A percentile compares a stretch with the other conserved stretches of the same genome.
Conservation (phyloP, 2,888 invertebrate genomes). For the Lasioglossum leucozonium region DNA sequence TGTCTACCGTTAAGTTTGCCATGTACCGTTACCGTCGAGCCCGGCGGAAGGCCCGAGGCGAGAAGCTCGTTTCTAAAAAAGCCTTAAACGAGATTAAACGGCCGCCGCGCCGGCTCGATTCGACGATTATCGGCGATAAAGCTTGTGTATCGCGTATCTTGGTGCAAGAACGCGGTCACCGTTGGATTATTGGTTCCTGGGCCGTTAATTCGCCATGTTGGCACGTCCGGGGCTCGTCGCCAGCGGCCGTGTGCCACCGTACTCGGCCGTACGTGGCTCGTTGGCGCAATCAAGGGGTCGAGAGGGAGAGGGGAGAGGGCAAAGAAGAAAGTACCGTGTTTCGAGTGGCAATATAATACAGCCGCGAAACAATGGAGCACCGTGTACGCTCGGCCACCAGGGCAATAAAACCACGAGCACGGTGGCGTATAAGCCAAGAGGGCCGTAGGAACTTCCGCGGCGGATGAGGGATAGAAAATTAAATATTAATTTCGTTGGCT, state of each 20-base stretch:
- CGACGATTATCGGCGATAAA: constrained; percentile 10
- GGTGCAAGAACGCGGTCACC: constrained; percentile 25
- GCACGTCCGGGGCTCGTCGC: constrained; percentile 56
- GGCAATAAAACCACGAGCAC: constrained; percentile 72
- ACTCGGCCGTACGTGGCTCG: constrained; percentile 61
- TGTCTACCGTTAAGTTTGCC: background rate
- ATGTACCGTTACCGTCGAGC: background rate
- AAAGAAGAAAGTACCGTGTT: constrained; percentile 66
- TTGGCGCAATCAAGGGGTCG: constrained; percentile 66
- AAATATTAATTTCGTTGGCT: constrained; percentile 80
- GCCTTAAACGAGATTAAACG: constrained; percentile 38
- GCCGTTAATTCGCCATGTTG: constrained; percentile 68
- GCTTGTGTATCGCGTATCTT: constrained; percentile 23
- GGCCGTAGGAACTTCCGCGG: constrained; percentile 72
- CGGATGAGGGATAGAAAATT: constrained; percentile 79
- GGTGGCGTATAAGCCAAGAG: constrained; percentile 71
- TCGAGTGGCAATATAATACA: constrained; percentile 74
- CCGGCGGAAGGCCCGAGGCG: too few relatives aligned
- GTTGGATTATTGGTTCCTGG: constrained; percentile 66
- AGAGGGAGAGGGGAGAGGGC: constrained; percentile 43
- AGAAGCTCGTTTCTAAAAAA: background rate
- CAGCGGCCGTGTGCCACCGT: constrained; percentile 45
- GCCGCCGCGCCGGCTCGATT: background rate
- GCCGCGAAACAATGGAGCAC: constrained; percentile 73
- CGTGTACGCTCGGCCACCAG: constrained; percentile 67